Conservation (phyloP, 1,140 invertebrate species). For the Chironomus striatipennis region DNA sequence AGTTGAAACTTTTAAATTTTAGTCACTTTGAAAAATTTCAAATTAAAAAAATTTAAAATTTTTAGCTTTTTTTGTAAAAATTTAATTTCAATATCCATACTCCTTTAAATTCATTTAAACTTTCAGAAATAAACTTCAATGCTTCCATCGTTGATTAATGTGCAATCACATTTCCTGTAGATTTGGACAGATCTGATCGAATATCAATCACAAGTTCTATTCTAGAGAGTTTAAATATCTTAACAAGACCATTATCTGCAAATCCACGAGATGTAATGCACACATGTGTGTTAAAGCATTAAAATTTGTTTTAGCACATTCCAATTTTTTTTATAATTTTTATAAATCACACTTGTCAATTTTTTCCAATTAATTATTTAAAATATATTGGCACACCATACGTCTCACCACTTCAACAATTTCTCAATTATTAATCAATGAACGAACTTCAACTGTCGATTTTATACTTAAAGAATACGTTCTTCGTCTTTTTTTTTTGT, state of each 20-base stretch:
- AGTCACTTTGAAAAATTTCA: too few species aligned
- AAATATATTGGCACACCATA: not conserved
- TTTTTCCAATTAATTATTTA: too few species aligned
- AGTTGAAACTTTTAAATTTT: too few species aligned
- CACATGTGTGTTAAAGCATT: not conserved
- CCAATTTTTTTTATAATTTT: not conserved
- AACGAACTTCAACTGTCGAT: slow-evolving; percentile 17
- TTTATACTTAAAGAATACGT: slow-evolving; percentile 22
- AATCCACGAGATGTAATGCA: slow-evolving; percentile 21
- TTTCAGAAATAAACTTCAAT: not conserved
- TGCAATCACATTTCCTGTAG: slow-evolving; percentile 1
- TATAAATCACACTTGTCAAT: too few species aligned
- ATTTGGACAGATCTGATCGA: slow-evolving; percentile 23
- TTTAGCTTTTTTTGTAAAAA: too few species aligned
- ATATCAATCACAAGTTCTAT: not conserved
- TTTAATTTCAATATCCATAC: too few species aligned
- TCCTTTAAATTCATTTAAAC: too few species aligned
- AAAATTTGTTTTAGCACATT: not conserved
- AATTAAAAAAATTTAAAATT: too few species aligned
- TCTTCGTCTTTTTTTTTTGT: not conserved
- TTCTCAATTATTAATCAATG: slow-evolving; percentile 23
- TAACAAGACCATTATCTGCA: slow-evolving; percentile 11
- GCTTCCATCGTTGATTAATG: not conserved
- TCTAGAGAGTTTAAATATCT: not conserved
- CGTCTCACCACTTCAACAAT: slow-evolving; percentile 2